These are phyloP conservation scores for Stomatorhinus ivindoensis DNA, from an alignment of 2,113 vertebrate species.

Conservation along the genomic window DNA sequence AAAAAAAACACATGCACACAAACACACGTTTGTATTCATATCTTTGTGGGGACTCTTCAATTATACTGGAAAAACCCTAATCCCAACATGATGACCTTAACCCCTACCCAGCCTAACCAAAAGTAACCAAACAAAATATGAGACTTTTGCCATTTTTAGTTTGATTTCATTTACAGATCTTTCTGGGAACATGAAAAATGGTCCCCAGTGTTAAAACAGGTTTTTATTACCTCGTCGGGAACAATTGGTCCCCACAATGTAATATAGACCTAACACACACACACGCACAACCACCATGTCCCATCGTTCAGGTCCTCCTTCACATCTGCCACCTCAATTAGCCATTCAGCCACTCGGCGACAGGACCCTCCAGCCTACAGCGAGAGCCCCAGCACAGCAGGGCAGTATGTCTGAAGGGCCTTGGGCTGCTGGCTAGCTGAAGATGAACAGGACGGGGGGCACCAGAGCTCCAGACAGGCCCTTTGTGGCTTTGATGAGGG, in stretches of 20 bases:
- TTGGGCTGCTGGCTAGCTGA: constrained; percentile 43
- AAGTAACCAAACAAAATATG: neutral
- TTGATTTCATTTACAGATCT: neutral
- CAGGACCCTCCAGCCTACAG: constrained; percentile 25
- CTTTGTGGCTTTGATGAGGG: constrained; percentile 50
- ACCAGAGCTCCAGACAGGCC: constrained; percentile 51
- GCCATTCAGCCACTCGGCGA: constrained; percentile 34
- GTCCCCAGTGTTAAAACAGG: too few relatives aligned
- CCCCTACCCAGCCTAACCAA: neutral
- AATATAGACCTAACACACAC: neutral
- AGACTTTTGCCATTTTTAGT: neutral
- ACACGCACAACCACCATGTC: neutral
- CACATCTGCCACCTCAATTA: constrained; percentile 58
- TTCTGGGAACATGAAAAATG: neutral
- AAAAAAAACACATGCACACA: neutral
- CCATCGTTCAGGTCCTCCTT: constrained; percentile 30
- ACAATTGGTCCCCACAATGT: neutral
- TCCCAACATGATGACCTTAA: neutral
- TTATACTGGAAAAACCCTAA: neutral
- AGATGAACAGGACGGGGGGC: constrained; percentile 39
- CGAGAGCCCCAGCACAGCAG: constrained; percentile 30
- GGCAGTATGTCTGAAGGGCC: constrained; percentile 46
- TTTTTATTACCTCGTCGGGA: neutral
- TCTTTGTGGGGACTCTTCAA: neutral
- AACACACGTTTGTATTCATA: neutral